Base-by-base conservation (phyloP, 2,888 invertebrate genomes). In the Archips crataeganus region DNA sequence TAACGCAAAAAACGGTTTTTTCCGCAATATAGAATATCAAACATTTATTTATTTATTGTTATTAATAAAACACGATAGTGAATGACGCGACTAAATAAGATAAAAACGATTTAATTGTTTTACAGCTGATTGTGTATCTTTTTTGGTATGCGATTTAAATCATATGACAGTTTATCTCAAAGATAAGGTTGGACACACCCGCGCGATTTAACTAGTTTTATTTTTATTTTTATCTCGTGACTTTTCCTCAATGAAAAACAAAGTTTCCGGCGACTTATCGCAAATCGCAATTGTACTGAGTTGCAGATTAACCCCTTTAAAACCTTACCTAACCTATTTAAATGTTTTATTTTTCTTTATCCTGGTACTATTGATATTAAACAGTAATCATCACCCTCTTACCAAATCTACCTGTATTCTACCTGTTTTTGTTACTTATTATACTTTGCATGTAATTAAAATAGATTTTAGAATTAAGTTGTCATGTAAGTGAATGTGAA, bases 141-240 rank as follows among this genome's bases (percentile, higher is more conserved):
- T 60, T 62, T 51, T 73, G 74, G 74, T 54, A 74, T 74, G 69
- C 74, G 65, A 70, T 70, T 65, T 15, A 54, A 54, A 67, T 47
- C 39, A 13, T 63, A 63, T 42, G 8, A 32, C 1, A 34, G 3
- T 32, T 57, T 71, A 71, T 65, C 65, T 39, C 23, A 13, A 2
- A 15, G 54, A 59, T 70, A 45, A 61, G 1, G n/a, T 36, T 6
- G 54, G 74, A 74, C 74, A 74, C 74, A 74, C 74, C 74, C 72
- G 67, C 68, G 23, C 39, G 15, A 15, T 8, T 10, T 36, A 8
- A 45, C n/a, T 42, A 63, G 42, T 47, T 59, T 47, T 10, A 23
- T 34, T 51, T 61, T 51, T 49, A 49, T 66, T 34, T 49, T 66
- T 47, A 49, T n/a, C 39, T 47, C 13, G 34, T 39, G 10, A n/a